phyloP scores from a whole-genome alignment of 2,113 vertebrate species.

The Alethe castanea region DNA sequence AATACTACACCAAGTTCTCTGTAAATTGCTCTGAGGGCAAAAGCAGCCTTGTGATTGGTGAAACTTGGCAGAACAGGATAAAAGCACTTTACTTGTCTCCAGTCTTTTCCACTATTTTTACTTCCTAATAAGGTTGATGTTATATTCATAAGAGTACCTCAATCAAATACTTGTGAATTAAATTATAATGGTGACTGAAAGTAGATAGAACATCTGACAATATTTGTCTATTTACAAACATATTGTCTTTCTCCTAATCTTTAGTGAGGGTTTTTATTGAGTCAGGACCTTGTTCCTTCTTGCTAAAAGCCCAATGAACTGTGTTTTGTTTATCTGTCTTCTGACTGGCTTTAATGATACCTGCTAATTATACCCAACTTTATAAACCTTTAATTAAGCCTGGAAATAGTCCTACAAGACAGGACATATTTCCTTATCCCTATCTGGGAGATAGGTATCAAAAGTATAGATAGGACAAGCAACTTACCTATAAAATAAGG shows the following conservation, averaged over 20 bases:
- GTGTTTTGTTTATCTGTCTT: neutral
- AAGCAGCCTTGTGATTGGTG: neutral
- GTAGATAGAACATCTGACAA: neutral
- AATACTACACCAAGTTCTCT: neutral
- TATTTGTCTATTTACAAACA: neutral
- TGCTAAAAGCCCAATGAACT: neutral
- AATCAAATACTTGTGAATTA: neutral
- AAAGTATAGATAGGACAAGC: neutral
- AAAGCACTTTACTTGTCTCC: neutral
- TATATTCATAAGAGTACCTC: neutral
- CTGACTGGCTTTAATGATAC: neutral
- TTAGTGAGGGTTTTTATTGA: neutral
- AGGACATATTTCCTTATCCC: neutral
- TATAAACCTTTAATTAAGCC: conserved; percentile 30
- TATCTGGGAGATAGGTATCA: neutral
- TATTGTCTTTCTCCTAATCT: neutral
- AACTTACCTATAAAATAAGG: neutral
- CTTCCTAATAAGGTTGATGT: neutral
- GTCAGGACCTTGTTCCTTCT: neutral
- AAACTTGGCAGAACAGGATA: neutral
- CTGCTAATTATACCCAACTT: neutral
- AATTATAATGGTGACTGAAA: neutral
- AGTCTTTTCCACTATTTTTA: neutral
- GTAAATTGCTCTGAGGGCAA: neutral
- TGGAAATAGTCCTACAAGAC: neutral